Evolutionary conservation across 2,797 vertebrate genomes (phyloP).

Genomic region (Serranus cabrilla): DNA sequence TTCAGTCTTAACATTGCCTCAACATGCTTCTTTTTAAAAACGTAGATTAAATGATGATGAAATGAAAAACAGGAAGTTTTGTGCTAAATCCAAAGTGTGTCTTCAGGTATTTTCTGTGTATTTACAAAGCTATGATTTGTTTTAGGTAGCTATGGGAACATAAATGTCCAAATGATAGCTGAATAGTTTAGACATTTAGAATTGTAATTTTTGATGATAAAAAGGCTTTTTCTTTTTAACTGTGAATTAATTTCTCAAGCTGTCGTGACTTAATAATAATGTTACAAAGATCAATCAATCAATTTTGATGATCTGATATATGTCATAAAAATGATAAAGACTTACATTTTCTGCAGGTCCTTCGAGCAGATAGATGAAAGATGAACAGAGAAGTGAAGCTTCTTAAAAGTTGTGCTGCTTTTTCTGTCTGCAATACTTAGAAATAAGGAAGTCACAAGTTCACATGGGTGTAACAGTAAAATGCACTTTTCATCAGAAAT

Average conservation of each 20-base stretch:
- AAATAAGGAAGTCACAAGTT: conserved; percentile 10
- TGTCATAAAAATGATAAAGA: background rate
- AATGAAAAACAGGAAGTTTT: background rate
- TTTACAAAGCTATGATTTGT: background rate
- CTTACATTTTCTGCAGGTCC: conserved; percentile 13
- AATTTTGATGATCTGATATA: background rate
- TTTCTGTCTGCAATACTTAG: background rate
- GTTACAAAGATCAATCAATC: too few relatives aligned
- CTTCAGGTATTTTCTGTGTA: background rate
- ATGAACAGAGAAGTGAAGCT: background rate
- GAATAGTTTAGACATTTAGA: too few relatives aligned
- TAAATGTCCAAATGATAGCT: background rate
- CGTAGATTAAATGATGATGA: background rate
- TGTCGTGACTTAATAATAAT: background rate
- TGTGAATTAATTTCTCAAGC: background rate
- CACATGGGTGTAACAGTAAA: background rate
- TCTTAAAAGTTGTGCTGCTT: background rate
- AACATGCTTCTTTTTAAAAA: background rate
- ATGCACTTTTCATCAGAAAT: too few relatives aligned
- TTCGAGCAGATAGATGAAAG: background rate
- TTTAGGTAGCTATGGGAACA: background rate
- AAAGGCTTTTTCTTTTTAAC: background rate
- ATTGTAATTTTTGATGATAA: background rate
- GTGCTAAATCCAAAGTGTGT: background rate
- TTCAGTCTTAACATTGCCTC: background rate